Evolutionary conservation across 2,888 invertebrate genomes (phyloP).

Genomic region (Amphipoea oculea): DNA sequence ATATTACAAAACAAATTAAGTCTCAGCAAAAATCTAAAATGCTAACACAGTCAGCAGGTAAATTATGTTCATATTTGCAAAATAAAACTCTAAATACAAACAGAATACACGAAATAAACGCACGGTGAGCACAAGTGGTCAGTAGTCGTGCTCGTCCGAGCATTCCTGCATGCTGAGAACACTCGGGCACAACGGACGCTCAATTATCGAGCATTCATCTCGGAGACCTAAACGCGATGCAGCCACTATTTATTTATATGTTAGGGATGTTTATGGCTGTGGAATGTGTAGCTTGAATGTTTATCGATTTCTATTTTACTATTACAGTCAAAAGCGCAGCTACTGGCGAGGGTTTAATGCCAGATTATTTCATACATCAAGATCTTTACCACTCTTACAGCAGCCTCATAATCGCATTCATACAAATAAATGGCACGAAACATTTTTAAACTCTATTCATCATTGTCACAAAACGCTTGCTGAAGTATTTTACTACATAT

Average conservation of each 20-base stretch:
- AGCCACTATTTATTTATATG: constrained; percentile 16
- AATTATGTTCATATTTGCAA: neutral
- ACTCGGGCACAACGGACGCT: constrained; percentile 60
- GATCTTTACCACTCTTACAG: neutral
- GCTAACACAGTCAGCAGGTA: neutral
- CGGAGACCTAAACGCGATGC: constrained; percentile 14
- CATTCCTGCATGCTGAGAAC: constrained; percentile 40
- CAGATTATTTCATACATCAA: neutral
- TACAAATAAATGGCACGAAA: neutral
- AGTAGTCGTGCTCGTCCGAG: constrained; percentile 36
- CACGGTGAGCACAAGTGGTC: constrained; percentile 38
- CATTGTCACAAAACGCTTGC: neutral
- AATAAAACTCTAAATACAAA: constrained; percentile 42
- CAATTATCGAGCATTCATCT: constrained; percentile 63
- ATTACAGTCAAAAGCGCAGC: neutral
- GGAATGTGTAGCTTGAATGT: neutral
- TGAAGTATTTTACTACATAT: neutral
- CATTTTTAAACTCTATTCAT: no score
- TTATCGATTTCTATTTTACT: constrained; percentile 10
- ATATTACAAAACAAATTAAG: neutral
- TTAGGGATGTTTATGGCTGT: neutral
- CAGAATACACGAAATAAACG: constrained; percentile 41
- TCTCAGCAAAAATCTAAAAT: neutral
- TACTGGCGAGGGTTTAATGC: neutral
- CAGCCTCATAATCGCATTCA: neutral